Evolutionary conservation across 2,888 invertebrate genomes (phyloP), one percentile per base, ranked within the genome.

Genomic region (Exocentrus adspersus): DNA sequence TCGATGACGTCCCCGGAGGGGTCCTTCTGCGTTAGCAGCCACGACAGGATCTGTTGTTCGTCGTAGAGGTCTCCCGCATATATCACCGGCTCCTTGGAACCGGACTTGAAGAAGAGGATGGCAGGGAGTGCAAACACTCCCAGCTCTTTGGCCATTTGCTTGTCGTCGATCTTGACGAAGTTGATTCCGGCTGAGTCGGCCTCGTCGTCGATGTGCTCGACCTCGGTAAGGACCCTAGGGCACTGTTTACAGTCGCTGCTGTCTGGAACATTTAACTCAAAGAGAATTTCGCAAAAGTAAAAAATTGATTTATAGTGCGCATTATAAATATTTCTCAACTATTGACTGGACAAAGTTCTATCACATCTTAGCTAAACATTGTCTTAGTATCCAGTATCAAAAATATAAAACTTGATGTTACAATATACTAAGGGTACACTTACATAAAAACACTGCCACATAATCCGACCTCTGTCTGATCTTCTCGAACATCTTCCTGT

Each of bases 191-290:
- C 93, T 14, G 90, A 87, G 78, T 95, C 95, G 0, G 95, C 95
- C 72, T 96, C 96, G 78, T 96, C 96, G 77, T 96, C 96, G 73
- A 96, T 96, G 81, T 95, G 94, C 78, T 95, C 95, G 70, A 95
- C 92, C 82, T 95, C 95, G 32, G 89, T 87, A 72, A 95, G 85
- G 20, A 95, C 95, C 79, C 92, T 88, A 72, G 93, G 92, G 80
- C 95, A 96, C 83, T 95, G 95, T 84, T 95, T 95, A 86, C 95
- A 95, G 84, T 95, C 95, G 86, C 93, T 93, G 87, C 94, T 94
- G 86, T 95, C 95, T 95, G 86, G 84, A 89, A 88, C 64, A 68
- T 51, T 57, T 54, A 19, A 64, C 60, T 68, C 64, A 51, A 57
- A 60, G 46, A 45, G 21, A 53, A 41, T 32, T 20, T 41, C 24